Base-by-base conservation (phyloP, 2,888 invertebrate genomes). In the Drosophila paranaensis region DNA sequence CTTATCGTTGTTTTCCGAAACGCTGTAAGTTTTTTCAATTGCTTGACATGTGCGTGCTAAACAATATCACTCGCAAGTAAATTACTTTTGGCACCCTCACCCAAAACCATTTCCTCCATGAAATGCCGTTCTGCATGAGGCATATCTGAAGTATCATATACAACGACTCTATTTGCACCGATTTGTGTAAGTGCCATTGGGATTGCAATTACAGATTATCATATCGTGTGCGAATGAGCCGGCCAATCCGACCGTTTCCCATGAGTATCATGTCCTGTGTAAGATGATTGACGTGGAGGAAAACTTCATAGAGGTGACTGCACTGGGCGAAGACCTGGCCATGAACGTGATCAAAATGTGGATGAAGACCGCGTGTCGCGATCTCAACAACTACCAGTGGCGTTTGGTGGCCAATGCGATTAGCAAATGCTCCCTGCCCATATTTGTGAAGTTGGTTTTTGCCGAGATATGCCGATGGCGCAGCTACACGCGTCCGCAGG, bases 381-480 rank as follows among this genome's bases (percentile, higher is more conserved):
- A 98, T 90, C 93, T 99, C 3, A 96, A 96, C 48, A 97, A 98
- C 90, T 97, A 97, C 91, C 99, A 99, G 90, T 98, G 98, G 98
- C 95, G 97, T 42, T 93, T 98, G 58, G 99, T 99, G 0, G 97
- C 97, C 16, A 98, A 98, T 88, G 98, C 98, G 0, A 97, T 99
- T 40, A 95, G 95, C 14, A 96, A 97, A 89, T 99, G 99, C 91
- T 98, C 98, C 0, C 93, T 99, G 60, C 99, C 99, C 0, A 97
- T 99, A 73, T 99, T 98, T 91, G 98, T 99, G 0, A 99, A 99
- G 93, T 93, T 99, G 48, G 98, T 99, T 0, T 98, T 98, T 93
- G 99, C 99, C 14, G 99, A 99, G 93, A 98, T 99, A 33, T 98
- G 98, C 91, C 94, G 98, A 75, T 99, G 99, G 99, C 95, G 98